These are phyloP conservation scores for Beris chalybata DNA, from an alignment of 2,888 invertebrate genomes.

Conservation along the genomic window DNA sequence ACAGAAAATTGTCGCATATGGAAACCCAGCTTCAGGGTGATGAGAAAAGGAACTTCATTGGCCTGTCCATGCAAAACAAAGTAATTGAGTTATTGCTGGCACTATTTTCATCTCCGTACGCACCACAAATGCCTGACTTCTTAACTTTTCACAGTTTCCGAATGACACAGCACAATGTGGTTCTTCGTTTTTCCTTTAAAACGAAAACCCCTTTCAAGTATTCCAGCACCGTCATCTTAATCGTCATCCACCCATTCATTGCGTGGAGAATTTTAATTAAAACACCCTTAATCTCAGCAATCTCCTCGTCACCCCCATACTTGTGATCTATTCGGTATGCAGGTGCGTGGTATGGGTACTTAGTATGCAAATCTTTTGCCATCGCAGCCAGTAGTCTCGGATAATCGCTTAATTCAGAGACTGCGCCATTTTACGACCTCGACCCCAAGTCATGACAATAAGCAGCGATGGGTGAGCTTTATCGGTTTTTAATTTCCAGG, in stretches of 20 bases:
- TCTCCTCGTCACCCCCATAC: not conserved
- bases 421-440: slow-evolving; percentile 5
- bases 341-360: not conserved
- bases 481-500: slow-evolving; percentile 31
- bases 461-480: slow-evolving; percentile 17
- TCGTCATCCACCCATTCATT: not conserved
- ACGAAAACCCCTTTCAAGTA: too few relatives aligned
- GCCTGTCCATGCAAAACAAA: too few relatives aligned
- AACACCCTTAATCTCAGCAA: slow-evolving; percentile 1
- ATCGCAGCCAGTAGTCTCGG: not conserved
- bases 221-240: too few relatives aligned
- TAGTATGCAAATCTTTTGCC: slow-evolving; percentile 12
- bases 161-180: too few relatives aligned
- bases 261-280: slow-evolving; percentile 8
- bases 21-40: too few relatives aligned
- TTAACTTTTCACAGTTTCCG: too few relatives aligned
- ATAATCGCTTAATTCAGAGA: slow-evolving; percentile 24
- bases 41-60: too few relatives aligned
- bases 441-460: not conserved
- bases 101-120: too few relatives aligned
- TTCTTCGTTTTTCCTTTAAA: too few relatives aligned
- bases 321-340: slow-evolving; percentile 3
- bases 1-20: too few relatives aligned
- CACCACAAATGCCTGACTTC: too few relatives aligned
- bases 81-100: too few relatives aligned